phyloP scores from a whole-genome alignment of 2,888 invertebrate species.

The Chaitophorus viminalis region DNA sequence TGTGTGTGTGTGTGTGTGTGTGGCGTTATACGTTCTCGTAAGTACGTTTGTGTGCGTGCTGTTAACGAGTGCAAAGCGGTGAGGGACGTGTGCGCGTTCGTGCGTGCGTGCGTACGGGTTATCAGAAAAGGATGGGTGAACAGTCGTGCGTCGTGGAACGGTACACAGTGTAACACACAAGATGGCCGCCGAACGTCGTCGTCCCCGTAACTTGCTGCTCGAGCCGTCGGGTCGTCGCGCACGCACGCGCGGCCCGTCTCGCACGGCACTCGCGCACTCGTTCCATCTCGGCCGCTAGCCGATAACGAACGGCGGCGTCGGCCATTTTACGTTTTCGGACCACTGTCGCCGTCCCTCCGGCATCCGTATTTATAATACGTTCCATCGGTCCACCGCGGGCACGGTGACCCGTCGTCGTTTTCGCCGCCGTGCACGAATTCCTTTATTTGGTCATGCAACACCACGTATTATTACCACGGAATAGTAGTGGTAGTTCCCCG shows the following conservation, averaged over 20 bases:
- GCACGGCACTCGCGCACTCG: neutral
- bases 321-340: neutral
- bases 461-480: neutral
- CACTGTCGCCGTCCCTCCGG: neutral
- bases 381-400: neutral
- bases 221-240: neutral
- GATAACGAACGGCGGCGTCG: neutral
- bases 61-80: no score
- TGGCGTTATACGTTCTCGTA: neutral
- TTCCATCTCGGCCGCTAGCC: no score
- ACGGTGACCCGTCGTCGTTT: neutral
- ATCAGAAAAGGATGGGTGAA: conserved; percentile 54
- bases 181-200: conserved; percentile 40
- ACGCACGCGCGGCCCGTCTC: neutral
- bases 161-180: conserved; percentile 36
- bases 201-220: neutral
- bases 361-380: no score
- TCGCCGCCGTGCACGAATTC: neutral
- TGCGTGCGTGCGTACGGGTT: conserved; percentile 35
- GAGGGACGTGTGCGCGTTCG: neutral
- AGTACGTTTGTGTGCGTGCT: neutral
- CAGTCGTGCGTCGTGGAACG: neutral
- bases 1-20: conserved; percentile 19
- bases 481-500: no score
- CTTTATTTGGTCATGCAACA: conserved; percentile 46